Evolutionary conservation across 2,113 vertebrate genomes (phyloP), one percentile per base, ranked within the genome.

Genomic region (Thunnus thynnus): DNA sequence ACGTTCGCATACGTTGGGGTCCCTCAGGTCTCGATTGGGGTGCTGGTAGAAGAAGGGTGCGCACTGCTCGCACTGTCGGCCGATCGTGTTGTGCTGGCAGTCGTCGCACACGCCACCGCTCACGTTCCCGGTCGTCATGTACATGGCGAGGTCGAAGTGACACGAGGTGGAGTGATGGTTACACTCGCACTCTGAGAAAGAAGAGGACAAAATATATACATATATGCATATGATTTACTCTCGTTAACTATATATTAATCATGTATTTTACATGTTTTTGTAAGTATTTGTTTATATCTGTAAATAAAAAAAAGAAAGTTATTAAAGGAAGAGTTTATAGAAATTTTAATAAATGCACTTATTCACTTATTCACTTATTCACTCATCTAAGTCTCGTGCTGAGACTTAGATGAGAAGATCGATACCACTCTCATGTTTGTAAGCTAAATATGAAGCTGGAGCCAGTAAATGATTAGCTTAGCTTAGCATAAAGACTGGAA

Each of bases 121-220:
- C 70, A 88, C 51, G 11, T 99, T 99, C 25, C 97, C 96, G 0
- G 96, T 97, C 0, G 96, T 93, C 87, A 96, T 48, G 92, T 96
- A 99, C 65, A 96, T 95, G 0, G 97, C 97, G 94, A 96, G 94
- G 94, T 99, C 97, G 0, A 99, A 99, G 92, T 99, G 97, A 86
- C 98, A 99, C 0, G 94, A 90, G 11, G 78, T 27, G 14, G 98
- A 94, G 84, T 99, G 98, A 0, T 93, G 96, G 7, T 99, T 98
- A 86, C 98, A 99, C 78, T 97, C 96, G 32, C 98, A 99, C 85
- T 88, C 98, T 99, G 94, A 30, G 32, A 8, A 69, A 30, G 16
- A 41, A 22, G 13, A 2, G 2, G 22, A 60, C 1, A 77, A n/a
- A 8, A 41, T 8, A 41, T 41, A 9, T 0, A 41, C 7, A 9